These are phyloP conservation scores for Copidosoma floridanum DNA, from an alignment of 1,140 invertebrate genomes.

Conservation along the genomic window DNA sequence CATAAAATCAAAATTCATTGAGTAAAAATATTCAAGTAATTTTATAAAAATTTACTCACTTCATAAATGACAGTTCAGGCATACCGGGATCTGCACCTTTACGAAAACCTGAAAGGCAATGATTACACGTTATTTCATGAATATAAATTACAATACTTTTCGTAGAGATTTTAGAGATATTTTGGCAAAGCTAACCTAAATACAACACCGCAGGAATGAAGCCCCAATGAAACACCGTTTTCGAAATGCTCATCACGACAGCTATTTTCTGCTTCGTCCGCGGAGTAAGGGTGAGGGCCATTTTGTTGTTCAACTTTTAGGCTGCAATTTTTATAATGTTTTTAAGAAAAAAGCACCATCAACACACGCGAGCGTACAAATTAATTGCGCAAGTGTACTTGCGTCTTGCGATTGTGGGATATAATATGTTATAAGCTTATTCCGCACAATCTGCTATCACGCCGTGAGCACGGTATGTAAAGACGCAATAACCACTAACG, in stretches of 20 bases:
- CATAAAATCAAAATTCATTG: background rate
- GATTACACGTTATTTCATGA: no score
- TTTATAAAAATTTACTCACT: conserved; percentile 46
- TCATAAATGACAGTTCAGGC: conserved; percentile 60
- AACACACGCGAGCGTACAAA: conserved; percentile 9
- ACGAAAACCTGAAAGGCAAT: conserved; percentile 58
- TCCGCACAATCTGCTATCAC: no score
- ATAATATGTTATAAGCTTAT: no score
- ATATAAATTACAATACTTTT: no score
- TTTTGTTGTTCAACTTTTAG: conserved; percentile 33
- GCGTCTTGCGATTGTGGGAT: no score
- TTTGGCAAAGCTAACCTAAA: conserved; percentile 60
- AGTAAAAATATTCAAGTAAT: background rate
- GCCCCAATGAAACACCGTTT: conserved; percentile 68
- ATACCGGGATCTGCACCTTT: conserved; percentile 66
- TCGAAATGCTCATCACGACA: conserved; percentile 60
- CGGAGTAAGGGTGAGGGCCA: conserved; percentile 51
- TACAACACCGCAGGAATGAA: conserved; percentile 68
- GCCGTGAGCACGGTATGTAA: no score
- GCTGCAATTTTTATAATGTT: conserved; percentile 24
- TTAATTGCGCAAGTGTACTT: no score
- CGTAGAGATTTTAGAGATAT: no score
- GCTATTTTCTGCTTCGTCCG: conserved; percentile 62
- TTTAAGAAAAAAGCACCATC: background rate
- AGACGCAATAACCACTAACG: no score